Evolutionary conservation across 2,113 vertebrate species (phyloP), one percentile per base, ranked within the genome.

Genomic region (Delphinus delphis): DNA sequence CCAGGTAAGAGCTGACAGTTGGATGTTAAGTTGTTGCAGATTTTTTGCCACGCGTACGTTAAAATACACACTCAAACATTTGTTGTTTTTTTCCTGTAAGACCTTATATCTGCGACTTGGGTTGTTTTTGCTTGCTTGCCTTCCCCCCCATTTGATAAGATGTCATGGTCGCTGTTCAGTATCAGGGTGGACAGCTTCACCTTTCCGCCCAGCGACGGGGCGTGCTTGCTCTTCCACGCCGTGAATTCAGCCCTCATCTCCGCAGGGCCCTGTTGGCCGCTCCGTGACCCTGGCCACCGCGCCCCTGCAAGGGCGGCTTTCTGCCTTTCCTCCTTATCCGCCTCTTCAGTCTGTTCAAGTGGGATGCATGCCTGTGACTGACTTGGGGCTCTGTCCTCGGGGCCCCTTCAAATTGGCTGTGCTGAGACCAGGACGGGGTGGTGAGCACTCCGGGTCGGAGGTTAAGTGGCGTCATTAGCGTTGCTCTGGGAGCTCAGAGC

Each of bases 61-160:
- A 36, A 50, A 62, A 50, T 73, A 20, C 31, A 31, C 47, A 28
- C 31, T 47, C 76, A 0, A 12, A 38, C 62, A 33, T 10, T 28
- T 80, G 11, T 25, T n/a, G 55, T 31, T 88, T 88, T 85, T 50
- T 91, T 68, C 31, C 4, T 20, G 1, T 5, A 62, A 88, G 65
- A 28, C 28, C 26, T 0, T n/a, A 0, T n/a, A 8, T 77, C 60
- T 88, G 47, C 9, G 1, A 0, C 62, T 25, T 12, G 23, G 38
- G 14, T 9, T 13, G n/a, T 44, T 63, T 44, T 63, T 31, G 41
- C 82, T 41, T 10, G 60, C 77, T 44, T 14, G 67, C 55, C 62
- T 67, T 5, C 13, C 47, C 62, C 62, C 11, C 3, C 38, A 0
- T 41, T 8, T 18, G 8, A 1, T 18, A 18, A 15, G 6, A 1